Evolutionary conservation across 2,113 vertebrate species (phyloP).

Genomic region (Corythaixoides concolor): DNA sequence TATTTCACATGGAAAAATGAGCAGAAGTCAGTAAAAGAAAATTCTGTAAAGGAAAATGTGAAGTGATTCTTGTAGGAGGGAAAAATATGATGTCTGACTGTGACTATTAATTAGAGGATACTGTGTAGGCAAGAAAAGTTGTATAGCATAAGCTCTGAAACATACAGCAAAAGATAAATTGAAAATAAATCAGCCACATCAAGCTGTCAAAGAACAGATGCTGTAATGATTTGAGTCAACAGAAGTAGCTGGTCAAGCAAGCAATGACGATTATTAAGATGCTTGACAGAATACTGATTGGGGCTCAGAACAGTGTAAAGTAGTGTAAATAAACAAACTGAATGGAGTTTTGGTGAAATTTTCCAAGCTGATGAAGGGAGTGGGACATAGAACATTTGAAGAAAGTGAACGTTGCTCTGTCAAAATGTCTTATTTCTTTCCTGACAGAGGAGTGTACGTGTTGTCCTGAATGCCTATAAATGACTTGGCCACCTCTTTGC

Average conservation of each 20-base stretch:
- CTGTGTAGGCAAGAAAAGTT: not conserved
- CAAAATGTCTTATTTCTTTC: not conserved
- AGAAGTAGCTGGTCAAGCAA: conserved; percentile 13
- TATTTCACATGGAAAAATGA: not conserved
- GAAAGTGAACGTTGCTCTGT: not conserved
- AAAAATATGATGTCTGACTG: not conserved
- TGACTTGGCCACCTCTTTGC: not conserved
- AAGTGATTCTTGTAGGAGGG: not conserved
- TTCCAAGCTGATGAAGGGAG: not conserved
- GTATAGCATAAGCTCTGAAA: not conserved
- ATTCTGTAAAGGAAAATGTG: not conserved
- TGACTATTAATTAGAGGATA: not conserved
- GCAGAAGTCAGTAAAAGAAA: not conserved
- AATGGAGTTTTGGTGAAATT: not conserved
- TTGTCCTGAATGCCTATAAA: not conserved
- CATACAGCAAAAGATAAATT: not conserved
- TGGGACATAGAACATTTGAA: not conserved
- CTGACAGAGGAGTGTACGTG: not conserved
- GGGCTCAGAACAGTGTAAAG: not conserved
- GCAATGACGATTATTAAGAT: not conserved
- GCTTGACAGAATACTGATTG: not conserved
- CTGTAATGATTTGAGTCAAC: not conserved
- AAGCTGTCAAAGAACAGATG: not conserved
- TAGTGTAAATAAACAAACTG: not conserved
- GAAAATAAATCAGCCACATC: not conserved